These are phyloP conservation scores for Arbacia lixula DNA, from an alignment of 53 echinoderm and acorn worm genomes.

Conservation along the genomic window DNA sequence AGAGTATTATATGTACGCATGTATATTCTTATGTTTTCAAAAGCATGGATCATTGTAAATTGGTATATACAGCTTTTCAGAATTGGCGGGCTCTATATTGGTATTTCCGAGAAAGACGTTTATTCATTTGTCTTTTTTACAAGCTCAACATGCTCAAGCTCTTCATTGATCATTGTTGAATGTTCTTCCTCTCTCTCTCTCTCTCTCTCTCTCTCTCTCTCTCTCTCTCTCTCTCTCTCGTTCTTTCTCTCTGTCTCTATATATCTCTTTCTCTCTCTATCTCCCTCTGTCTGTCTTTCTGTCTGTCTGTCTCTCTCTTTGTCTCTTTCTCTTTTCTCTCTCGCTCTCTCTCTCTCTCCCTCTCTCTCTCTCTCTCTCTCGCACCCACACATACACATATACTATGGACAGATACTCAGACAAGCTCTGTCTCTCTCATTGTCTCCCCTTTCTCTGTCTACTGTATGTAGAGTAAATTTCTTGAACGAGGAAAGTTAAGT, in stretches of 20 bases:
- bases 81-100: too few relatives aligned
- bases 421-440: not conserved
- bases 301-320: not conserved
- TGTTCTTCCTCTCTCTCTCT: not conserved
- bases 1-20: too few relatives aligned
- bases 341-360: not conserved
- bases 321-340: not conserved
- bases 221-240: not conserved
- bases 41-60: too few relatives aligned
- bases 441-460: not conserved
- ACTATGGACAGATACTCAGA: too few relatives aligned
- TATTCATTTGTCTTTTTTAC: too few relatives aligned
- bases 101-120: too few relatives aligned
- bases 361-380: slow-evolving; percentile 4
- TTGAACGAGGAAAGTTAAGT: too few relatives aligned
- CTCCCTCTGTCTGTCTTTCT: not conserved
- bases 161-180: too few relatives aligned
- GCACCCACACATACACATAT: too few relatives aligned
- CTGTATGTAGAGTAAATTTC: not conserved
- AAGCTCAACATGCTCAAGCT: too few relatives aligned
- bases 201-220: not conserved
- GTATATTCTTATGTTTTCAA: too few relatives aligned
- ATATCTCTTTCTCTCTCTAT: not conserved
- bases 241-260: not conserved
- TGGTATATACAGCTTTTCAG: too few relatives aligned